These are phyloP conservation scores for Sphaerodactylus townsendi DNA, from an alignment of 2,113 vertebrate genomes.

Conservation along the genomic window DNA sequence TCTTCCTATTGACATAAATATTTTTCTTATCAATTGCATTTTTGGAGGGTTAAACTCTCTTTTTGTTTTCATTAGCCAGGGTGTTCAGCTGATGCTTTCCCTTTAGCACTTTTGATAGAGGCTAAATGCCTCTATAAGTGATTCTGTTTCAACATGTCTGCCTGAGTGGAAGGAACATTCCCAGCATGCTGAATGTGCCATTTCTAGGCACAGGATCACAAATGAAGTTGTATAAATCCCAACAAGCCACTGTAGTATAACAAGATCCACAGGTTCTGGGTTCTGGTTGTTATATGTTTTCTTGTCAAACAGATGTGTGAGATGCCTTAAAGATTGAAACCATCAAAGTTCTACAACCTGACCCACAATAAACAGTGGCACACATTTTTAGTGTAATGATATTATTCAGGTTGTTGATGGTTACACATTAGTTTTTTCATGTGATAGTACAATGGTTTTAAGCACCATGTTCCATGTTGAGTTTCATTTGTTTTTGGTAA, in stretches of 20 bases:
- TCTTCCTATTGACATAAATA: background rate
- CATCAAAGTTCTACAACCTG: background rate
- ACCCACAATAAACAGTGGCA: background rate
- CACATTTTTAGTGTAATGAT: background rate
- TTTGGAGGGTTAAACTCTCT: background rate
- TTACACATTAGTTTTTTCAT: background rate
- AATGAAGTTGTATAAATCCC: background rate
- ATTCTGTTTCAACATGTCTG: background rate
- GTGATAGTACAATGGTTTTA: slow-evolving; percentile 42
- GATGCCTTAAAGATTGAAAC: background rate
- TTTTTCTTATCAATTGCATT: background rate
- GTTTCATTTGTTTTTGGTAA: no score
- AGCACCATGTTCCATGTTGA: slow-evolving; percentile 25
- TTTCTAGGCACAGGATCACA: background rate
- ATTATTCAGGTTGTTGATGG: background rate
- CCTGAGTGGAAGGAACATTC: background rate
- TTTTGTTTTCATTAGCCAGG: background rate
- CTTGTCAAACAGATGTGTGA: background rate
- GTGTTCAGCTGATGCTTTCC: background rate
- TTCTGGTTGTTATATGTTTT: background rate
- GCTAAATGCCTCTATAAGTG: background rate
- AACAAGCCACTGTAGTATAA: background rate
- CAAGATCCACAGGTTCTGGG: background rate
- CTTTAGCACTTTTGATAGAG: background rate
- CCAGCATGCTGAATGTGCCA: background rate